Conservation (phyloP, 1,140 invertebrate genomes). For the Mesaphorura yosii region DNA sequence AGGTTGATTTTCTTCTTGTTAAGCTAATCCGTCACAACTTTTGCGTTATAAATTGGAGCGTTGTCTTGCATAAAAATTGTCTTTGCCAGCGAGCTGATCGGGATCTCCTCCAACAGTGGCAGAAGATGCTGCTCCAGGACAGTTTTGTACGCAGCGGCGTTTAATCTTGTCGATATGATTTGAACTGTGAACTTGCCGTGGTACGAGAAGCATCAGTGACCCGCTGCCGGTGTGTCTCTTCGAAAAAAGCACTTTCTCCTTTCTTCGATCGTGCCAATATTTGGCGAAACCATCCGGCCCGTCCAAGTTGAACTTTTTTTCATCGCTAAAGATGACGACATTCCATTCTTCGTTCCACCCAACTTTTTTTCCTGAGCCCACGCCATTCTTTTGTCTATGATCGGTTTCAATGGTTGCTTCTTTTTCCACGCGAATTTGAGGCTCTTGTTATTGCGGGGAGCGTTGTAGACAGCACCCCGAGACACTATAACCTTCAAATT, state of each 20-base stretch:
- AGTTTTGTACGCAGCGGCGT: constrained; percentile 1
- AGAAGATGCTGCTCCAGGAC: constrained; percentile 8
- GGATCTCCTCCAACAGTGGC: background rate
- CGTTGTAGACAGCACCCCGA: background rate
- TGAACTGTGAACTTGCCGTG: background rate
- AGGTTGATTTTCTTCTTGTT: background rate
- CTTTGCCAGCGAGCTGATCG: no score
- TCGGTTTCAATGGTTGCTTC: background rate
- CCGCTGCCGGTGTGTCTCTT: constrained; percentile 11
- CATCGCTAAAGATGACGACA: constrained; percentile 14
- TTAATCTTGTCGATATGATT: background rate
- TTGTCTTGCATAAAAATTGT: constrained; percentile 18
- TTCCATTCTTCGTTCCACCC: constrained; percentile 5
- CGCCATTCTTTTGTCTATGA: background rate
- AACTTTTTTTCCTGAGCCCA: background rate
- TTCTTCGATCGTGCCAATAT: constrained; percentile 13
- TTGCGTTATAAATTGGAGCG: constrained; percentile 4
- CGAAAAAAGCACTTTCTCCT: constrained; percentile 6
- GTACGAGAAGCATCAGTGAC: constrained; percentile 12
- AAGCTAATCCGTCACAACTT: constrained; percentile 2
- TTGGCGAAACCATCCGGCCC: constrained; percentile 10
- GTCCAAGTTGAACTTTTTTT: constrained; percentile 19
- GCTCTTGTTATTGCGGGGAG: background rate
- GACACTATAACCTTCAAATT: constrained; percentile 3
- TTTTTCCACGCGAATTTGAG: constrained; percentile 1